A percentile compares a stretch with the other conserved stretches of the same genome.
Evolutionary conservation across 2,888 invertebrate species (phyloP).

Genomic region (Ormyrus rosae): DNA sequence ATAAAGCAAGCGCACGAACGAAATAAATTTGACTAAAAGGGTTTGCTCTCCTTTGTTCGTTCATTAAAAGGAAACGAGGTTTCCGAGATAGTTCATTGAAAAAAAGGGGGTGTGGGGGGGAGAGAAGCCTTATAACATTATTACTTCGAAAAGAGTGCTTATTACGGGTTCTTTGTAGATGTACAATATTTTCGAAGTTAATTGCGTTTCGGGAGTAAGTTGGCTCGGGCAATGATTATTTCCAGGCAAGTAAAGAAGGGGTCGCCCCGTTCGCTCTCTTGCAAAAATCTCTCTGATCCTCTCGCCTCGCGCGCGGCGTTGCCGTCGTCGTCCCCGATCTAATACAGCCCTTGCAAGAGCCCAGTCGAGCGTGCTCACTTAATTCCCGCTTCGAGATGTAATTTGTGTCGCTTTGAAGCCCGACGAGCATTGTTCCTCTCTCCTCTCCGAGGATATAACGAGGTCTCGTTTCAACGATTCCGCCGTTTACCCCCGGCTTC

Average conservation of each 20-base stretch:
- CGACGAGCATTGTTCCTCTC: slow-evolving; percentile 58
- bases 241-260: slow-evolving; percentile 31
- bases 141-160: slow-evolving; percentile 48
- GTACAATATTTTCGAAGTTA: slow-evolving; percentile 58
- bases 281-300: slow-evolving; percentile 58
- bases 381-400: slow-evolving; percentile 67
- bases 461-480: slow-evolving; percentile 58
- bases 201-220: slow-evolving; percentile 57
- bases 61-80: slow-evolving; percentile 33
- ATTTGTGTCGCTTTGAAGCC: slow-evolving; percentile 68
- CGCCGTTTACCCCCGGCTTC: slow-evolving; percentile 42
- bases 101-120: slow-evolving; percentile 16
- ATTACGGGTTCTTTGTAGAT: slow-evolving; percentile 54
- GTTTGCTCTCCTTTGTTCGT: slow-evolving; percentile 9
- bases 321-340: slow-evolving; percentile 40
- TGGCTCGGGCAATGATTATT: slow-evolving; percentile 55
- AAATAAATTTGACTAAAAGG: slow-evolving; percentile 30
- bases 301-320: slow-evolving; percentile 30
- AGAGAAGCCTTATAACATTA: slow-evolving; percentile 47
- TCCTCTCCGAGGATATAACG: slow-evolving; percentile 57
- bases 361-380: slow-evolving; percentile 62
- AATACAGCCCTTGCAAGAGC: slow-evolving; percentile 51
- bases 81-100: slow-evolving; percentile 29
- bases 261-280: slow-evolving; percentile 18
- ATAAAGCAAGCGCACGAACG: not conserved